A percentile compares a stretch with the other conserved stretches of the same genome.
Evolutionary conservation across 1,140 invertebrate genomes (phyloP).

Genomic region (Aphelenchoides fujianensis): DNA sequence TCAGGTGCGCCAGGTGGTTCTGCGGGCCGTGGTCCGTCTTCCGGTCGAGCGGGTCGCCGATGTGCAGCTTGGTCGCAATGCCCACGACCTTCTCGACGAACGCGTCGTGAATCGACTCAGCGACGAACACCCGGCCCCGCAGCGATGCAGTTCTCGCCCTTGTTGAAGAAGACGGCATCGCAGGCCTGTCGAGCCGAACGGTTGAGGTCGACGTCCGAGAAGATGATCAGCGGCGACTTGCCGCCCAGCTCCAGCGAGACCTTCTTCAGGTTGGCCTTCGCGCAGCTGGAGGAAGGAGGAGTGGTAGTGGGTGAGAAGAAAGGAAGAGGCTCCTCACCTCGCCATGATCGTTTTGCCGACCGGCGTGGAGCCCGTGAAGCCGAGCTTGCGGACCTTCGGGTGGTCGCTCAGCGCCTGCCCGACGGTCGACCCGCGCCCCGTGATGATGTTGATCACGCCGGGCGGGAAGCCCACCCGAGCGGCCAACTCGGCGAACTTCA

Average conservation of each 20-base stretch:
- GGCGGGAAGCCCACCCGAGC: conserved; percentile 66
- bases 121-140: conserved; percentile 75
- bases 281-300: conserved; percentile 67
- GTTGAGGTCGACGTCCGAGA: conserved; percentile 74
- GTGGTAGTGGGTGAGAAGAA: conserved; percentile 23
- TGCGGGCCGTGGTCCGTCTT: conserved; percentile 76
- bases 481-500: conserved; percentile 73
- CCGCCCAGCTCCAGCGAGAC: conserved; percentile 83
- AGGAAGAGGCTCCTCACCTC: conserved; percentile 36
- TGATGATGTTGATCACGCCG: conserved; percentile 71
- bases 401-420: conserved; percentile 77
- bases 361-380: conserved; percentile 81
- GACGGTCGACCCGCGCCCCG: conserved; percentile 76
- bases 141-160: conserved; percentile 95
- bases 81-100: conserved; percentile 75
- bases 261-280: conserved; percentile 76
- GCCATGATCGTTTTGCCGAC: conserved; percentile 75
- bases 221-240: conserved; percentile 81
- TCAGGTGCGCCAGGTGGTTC: conserved; percentile 79
- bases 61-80: conserved; percentile 70
- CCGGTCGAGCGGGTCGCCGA: conserved; percentile 77
- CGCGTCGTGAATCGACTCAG: conserved; percentile 80
- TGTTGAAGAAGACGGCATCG: conserved; percentile 90
- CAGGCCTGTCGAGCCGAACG: conserved; percentile 75
- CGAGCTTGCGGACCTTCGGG: conserved; percentile 74